These are phyloP conservation scores for Venustoraphidia nigricollis DNA, from an alignment of 2,888 invertebrate species.

Conservation along the genomic window DNA sequence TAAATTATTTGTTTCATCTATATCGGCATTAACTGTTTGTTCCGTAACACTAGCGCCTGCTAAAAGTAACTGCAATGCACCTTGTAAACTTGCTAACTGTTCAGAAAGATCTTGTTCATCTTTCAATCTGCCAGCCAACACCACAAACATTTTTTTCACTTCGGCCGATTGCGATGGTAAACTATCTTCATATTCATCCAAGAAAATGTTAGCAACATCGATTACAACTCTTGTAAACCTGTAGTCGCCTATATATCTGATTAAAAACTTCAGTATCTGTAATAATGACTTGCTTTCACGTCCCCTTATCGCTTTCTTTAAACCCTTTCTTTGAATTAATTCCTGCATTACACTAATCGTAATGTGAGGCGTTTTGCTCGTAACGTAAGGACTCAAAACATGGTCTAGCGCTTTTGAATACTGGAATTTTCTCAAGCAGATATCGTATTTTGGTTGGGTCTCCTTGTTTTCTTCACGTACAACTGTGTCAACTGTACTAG, in stretches of 20 bases:
- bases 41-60: slow-evolving; percentile 39
- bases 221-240: slow-evolving; percentile 59
- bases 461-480: slow-evolving; percentile 28
- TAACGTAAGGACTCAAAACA: slow-evolving; percentile 44
- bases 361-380: slow-evolving; percentile 52
- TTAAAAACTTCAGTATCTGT: slow-evolving; percentile 59
- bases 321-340: slow-evolving; percentile 64
- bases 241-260: slow-evolving; percentile 52
- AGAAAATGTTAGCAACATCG: slow-evolving; percentile 55
- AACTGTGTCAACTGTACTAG: slow-evolving; percentile 32
- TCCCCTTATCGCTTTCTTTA: slow-evolving; percentile 59
- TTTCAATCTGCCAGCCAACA: slow-evolving; percentile 42
- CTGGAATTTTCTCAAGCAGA: slow-evolving; percentile 60
- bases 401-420: slow-evolving; percentile 64
- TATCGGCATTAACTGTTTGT: slow-evolving; percentile 21
- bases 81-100: slow-evolving; percentile 48
- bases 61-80: slow-evolving; percentile 49
- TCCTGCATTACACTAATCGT: slow-evolving; percentile 75
- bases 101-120: slow-evolving; percentile 53
- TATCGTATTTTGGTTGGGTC: slow-evolving; percentile 46
- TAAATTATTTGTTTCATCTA: slow-evolving; percentile 20
- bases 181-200: slow-evolving; percentile 57
- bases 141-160: slow-evolving; percentile 41
- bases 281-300: slow-evolving; percentile 49
- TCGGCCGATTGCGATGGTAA: slow-evolving; percentile 45